Percentiles rank a stretch among this genome's conserved stretches.
phyloP scores from a whole-genome alignment of 2,113 vertebrate species.

The Aphelocoma coerulescens region DNA sequence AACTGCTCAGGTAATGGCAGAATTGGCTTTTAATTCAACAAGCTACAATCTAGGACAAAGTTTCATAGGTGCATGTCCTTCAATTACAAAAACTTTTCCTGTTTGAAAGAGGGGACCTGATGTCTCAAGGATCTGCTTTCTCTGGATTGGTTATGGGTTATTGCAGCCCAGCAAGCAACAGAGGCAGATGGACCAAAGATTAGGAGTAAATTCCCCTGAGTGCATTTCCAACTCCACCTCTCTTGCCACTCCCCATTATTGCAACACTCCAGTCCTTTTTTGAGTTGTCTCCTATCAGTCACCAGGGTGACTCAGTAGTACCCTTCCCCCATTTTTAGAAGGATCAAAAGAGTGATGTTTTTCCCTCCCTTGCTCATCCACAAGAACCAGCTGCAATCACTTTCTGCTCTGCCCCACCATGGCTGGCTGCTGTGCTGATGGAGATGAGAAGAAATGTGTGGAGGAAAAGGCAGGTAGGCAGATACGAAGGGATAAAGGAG shows the following conservation, averaged over 20 bases:
- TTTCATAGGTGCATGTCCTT: neutral
- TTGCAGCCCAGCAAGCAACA: neutral
- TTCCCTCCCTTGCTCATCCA: neutral
- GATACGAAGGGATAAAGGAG: neutral
- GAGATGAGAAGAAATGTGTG: neutral
- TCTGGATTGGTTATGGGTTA: neutral
- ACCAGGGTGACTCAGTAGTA: neutral
- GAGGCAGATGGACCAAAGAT: neutral
- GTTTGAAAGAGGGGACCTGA: neutral
- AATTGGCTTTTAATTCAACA: conserved; percentile 7
- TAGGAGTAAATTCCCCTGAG: rapidly evolving
- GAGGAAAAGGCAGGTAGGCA: neutral
- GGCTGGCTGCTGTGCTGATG: neutral
- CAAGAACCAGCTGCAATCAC: neutral
- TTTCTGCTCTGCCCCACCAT: neutral
- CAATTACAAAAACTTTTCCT: conserved; percentile 20
- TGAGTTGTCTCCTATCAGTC: neutral
- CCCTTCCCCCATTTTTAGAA: neutral
- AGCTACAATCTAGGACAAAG: neutral
- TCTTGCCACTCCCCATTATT: neutral
- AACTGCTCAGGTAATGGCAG: conserved; percentile 62
- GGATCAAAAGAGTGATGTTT: neutral
- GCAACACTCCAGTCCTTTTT: neutral
- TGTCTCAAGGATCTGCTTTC: neutral
- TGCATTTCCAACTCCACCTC: conserved; percentile 9